Conservation (phyloP, 2,113 vertebrate genomes). For the Oophaga pumilio region DNA sequence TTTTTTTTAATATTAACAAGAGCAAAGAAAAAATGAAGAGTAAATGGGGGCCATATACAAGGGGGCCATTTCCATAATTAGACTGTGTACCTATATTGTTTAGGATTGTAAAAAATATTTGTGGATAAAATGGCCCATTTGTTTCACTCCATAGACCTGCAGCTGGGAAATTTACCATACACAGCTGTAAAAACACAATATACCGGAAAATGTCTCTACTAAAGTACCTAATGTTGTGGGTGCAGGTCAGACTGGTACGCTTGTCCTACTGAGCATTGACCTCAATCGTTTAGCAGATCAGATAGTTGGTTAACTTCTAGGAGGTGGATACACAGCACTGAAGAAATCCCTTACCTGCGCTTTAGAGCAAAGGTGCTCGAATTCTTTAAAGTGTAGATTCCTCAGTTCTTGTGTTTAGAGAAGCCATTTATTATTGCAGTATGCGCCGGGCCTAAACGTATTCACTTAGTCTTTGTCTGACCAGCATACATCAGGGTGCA, state of each 20-base stretch:
- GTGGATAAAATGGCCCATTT: slow-evolving; percentile 4
- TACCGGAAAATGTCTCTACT: not conserved
- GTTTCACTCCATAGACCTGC: slow-evolving; percentile 22
- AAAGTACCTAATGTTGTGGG: not conserved
- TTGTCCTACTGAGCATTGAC: not conserved
- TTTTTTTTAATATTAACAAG: slow-evolving; percentile 32
- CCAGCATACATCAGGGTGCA: no score
- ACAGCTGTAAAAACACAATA: slow-evolving; percentile 32
- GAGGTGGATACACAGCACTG: not conserved
- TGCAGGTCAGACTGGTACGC: not conserved
- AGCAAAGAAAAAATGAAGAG: not conserved
- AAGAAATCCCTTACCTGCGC: not conserved
- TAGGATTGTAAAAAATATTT: slow-evolving; percentile 35
- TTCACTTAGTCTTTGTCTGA: no score
- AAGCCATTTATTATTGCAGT: no score
- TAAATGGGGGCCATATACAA: not conserved
- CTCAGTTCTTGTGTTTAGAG: no score
- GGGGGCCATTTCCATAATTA: slow-evolving; percentile 52
- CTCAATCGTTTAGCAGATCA: not conserved
- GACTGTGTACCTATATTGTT: slow-evolving; percentile 42
- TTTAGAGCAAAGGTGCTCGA: not conserved
- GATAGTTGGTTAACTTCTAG: not conserved
- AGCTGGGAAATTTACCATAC: slow-evolving; percentile 21
- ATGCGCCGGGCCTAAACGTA: no score
- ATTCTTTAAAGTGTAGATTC: no score